Evolutionary conservation across 2,113 vertebrate genomes (phyloP), one percentile per base, ranked within the genome.

Genomic region (Ciconia boyciana): DNA sequence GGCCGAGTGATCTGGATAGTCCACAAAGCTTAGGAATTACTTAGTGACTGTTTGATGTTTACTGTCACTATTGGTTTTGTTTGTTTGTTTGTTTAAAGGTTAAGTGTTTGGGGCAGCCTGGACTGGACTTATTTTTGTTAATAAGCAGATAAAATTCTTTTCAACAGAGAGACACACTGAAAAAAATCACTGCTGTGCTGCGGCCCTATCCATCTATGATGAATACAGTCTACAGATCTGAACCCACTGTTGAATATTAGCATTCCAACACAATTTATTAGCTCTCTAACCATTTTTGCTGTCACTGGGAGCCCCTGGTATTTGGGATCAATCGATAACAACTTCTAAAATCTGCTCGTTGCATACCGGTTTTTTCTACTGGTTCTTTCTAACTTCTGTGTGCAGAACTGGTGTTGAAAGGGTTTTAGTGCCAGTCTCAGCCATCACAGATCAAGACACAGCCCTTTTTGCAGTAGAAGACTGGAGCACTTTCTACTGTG

Each of bases 401-500:
- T 70, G 74, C 43, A 66, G 83, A 80, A 36, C 11, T 44, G 39
- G 11, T 43, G 16, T 55, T 94, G 87, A 60, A 91, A 91, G 49
- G 11, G 12, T 34, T 87, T 94, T 44, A 85, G 58, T 54, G 58
- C 55, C 74, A 82, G 70, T 58, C 58, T 77, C 54, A 83, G 78
- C 65, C 70, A 85, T 58, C 75, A 46, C 78, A 85, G 70, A 78
- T 57, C 76, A 93, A 94, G 91, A 64, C 54, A 94, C 58, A 78
- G 68, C 15, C 36, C 31, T 87, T 95, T 85, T 91, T 88, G 71
- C 89, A 88, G 76, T 70, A 68, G 93, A 74, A 96, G 68, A 32
- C 71, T 90, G 78, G 51, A 94, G 71, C 66, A 75, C 74, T 94
- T 93, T 95, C 84, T 96, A 72, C 84, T 94, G 68, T 97, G 95